Evolutionary conservation across 2,113 vertebrate species (phyloP).

Genomic region (Calidris pugnax): DNA sequence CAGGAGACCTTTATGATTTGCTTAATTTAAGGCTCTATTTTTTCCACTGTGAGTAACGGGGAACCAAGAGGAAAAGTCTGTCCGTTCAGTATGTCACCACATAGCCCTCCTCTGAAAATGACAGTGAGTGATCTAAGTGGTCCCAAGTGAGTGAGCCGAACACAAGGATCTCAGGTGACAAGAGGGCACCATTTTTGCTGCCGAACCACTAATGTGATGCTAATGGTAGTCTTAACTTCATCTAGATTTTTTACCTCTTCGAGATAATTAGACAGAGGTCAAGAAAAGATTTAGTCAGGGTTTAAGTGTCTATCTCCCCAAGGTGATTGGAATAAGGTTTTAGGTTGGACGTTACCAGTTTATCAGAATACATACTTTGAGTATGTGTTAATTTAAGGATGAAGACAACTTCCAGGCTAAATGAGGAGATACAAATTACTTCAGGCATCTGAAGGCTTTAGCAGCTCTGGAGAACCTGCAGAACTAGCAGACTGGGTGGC

Average conservation of each 20-base stretch:
- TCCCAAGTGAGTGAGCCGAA: background rate
- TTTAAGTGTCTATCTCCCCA: background rate
- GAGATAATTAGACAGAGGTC: background rate
- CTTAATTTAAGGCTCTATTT: background rate
- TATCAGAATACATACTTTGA: background rate
- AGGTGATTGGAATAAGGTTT: background rate
- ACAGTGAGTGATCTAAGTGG: background rate
- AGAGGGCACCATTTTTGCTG: background rate
- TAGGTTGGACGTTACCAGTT: background rate
- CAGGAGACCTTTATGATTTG: background rate
- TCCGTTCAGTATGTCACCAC: background rate
- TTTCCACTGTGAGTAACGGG: background rate
- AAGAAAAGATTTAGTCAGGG: background rate
- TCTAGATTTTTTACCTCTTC: background rate
- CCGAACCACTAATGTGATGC: background rate
- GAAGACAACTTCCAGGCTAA: background rate
- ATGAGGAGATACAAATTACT: background rate
- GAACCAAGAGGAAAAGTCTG: background rate
- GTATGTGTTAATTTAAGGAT: background rate
- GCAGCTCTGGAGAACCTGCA: background rate
- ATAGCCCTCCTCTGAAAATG: background rate
- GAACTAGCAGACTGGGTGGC: background rate
- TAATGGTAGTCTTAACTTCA: background rate
- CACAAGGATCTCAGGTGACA: background rate
- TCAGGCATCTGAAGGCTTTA: background rate